A percentile compares a stretch with the other conserved stretches of the same genome.
phyloP scores from a whole-genome alignment of 2,113 vertebrate genomes.

The Heptranchias perlo region DNA sequence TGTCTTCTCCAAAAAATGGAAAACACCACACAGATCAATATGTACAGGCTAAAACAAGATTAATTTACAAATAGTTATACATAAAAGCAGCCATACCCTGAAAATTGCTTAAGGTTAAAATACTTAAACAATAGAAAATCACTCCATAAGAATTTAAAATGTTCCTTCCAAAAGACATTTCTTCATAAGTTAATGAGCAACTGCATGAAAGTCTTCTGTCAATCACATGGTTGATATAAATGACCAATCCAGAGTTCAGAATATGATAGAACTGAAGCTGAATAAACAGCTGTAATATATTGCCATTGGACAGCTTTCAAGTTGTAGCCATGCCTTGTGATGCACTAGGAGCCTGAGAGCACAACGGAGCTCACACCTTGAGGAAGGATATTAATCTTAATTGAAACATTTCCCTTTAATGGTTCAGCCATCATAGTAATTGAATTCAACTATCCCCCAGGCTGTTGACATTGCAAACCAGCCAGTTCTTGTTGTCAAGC shows the following conservation, averaged over 20 bases:
- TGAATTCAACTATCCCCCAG: background rate
- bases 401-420: background rate
- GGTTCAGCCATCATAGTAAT: background rate
- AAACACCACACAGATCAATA: background rate
- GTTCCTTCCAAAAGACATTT: background rate
- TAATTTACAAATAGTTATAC: background rate
- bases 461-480: background rate
- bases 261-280: background rate
- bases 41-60: background rate
- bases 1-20: background rate
- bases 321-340: background rate
- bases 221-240: background rate
- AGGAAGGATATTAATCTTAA: background rate
- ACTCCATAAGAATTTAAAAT: background rate
- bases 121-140: background rate
- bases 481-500: background rate
- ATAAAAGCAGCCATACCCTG: background rate
- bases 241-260: background rate
- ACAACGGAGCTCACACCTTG: background rate
- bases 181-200: background rate
- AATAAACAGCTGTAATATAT: background rate
- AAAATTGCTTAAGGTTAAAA: background rate
- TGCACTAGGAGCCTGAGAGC: background rate
- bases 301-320: background rate
- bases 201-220: no score